phyloP scores from a whole-genome alignment of 1,140 invertebrate species.

The Hydropsyche tenuis region DNA sequence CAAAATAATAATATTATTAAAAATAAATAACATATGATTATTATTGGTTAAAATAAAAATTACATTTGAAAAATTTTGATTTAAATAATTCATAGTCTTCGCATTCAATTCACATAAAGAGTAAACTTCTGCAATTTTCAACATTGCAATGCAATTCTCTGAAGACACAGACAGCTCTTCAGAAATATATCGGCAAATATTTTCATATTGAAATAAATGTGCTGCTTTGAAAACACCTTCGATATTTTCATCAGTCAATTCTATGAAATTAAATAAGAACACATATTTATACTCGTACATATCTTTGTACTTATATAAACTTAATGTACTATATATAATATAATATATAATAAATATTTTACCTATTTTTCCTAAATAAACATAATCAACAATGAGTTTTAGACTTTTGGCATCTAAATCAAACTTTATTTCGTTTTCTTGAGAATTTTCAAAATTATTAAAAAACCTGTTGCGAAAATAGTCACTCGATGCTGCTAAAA shows the following conservation, averaged over 20 bases:
- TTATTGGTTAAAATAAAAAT: neutral
- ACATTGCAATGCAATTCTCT: neutral
- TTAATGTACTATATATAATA: too few species aligned
- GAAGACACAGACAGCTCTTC: too few species aligned
- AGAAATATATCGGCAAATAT: too few species aligned
- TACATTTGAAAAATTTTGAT: neutral
- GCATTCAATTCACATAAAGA: neutral
- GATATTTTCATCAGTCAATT: neutral
- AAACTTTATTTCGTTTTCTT: neutral
- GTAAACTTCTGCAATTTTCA: neutral
- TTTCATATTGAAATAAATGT: neutral
- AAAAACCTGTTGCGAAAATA: neutral
- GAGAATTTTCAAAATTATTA: neutral
- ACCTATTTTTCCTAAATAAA: neutral
- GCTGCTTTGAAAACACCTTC: neutral
- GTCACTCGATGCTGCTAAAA: neutral
- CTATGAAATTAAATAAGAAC: neutral
- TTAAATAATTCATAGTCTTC: neutral
- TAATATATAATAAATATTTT: neutral
- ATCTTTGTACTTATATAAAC: too few species aligned
- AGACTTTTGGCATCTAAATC: neutral
- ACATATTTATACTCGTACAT: too few species aligned
- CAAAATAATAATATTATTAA: too few species aligned
- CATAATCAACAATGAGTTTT: neutral
- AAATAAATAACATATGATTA: neutral